A percentile compares a stretch with the other conserved stretches of the same genome.
Evolutionary conservation across 2,888 invertebrate genomes (phyloP).

Genomic region (Drosophila yooni): DNA sequence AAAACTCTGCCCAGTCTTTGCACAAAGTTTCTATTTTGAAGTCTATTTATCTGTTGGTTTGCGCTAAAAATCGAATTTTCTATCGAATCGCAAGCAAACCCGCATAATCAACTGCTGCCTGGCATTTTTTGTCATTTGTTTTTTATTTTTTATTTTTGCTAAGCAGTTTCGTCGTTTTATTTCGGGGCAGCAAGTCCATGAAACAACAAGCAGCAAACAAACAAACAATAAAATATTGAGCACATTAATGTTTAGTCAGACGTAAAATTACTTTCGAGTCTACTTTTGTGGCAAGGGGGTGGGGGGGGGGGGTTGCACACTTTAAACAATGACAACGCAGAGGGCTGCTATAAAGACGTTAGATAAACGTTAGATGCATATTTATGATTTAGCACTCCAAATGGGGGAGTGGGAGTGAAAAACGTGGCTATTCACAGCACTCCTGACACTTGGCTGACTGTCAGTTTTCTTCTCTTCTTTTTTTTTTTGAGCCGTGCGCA

Average conservation of each 20-base stretch:
- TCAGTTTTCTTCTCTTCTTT: conserved; percentile 41
- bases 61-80: conserved; percentile 39
- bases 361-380: conserved; percentile 80
- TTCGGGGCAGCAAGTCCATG: conserved; percentile 35
- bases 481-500: conserved; percentile 26
- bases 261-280: conserved; percentile 85
- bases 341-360: conserved; percentile 70
- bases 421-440: conserved; percentile 39
- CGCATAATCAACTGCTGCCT: conserved; percentile 70
- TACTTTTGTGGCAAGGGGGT: conserved; percentile 61
- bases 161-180: conserved; percentile 39
- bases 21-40: not conserved
- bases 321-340: conserved; percentile 74
- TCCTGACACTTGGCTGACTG: conserved; percentile 52
- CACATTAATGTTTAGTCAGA: conserved; percentile 86
- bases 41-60: conserved; percentile 29
- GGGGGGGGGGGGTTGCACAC: conserved; percentile 41
- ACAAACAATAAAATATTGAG: conserved; percentile 85
- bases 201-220: conserved; percentile 79
- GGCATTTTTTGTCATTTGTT: conserved; percentile 29
- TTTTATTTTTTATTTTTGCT: conserved; percentile 14
- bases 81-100: conserved; percentile 50
- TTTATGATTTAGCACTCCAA: conserved; percentile 77
- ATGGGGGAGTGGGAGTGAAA: conserved; percentile 17
- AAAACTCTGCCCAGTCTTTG: not conserved